These are phyloP conservation scores for Cotesia vestalis DNA, from an alignment of 1,140 invertebrate genomes.

Conservation along the genomic window DNA sequence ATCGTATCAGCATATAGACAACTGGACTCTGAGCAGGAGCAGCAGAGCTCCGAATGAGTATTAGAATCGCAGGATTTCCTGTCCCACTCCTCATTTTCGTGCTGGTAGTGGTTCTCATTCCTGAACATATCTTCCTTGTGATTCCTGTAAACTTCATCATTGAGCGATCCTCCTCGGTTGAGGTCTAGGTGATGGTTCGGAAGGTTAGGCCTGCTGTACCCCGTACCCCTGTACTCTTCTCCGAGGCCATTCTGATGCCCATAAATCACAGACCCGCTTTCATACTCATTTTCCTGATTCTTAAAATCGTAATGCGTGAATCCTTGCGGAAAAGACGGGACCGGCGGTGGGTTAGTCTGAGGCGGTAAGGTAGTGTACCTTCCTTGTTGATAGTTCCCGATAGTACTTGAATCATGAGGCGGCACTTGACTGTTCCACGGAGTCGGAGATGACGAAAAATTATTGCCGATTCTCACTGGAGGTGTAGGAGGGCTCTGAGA, in stretches of 20 bases:
- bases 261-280: slow-evolving; percentile 66
- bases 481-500: slow-evolving; percentile 61
- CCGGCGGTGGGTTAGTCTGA: slow-evolving; percentile 59
- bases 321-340: slow-evolving; percentile 58
- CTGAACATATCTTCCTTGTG: slow-evolving; percentile 58
- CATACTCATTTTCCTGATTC: slow-evolving; percentile 65
- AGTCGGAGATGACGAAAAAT: slow-evolving; percentile 54
- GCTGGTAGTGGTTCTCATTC: slow-evolving; percentile 56
- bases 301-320: slow-evolving; percentile 63
- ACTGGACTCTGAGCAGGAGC: slow-evolving; percentile 64
- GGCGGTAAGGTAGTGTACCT: slow-evolving; percentile 61
- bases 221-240: slow-evolving; percentile 50
- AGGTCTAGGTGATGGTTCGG: slow-evolving; percentile 48
- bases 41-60: slow-evolving; percentile 64
- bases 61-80: slow-evolving; percentile 64
- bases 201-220: slow-evolving; percentile 49
- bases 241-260: slow-evolving; percentile 59
- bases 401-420: slow-evolving; percentile 28
- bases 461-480: slow-evolving; percentile 55
- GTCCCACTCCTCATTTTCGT: slow-evolving; percentile 64
- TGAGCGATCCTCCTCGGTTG: slow-evolving; percentile 47
- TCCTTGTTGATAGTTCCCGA: slow-evolving; percentile 46
- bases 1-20: slow-evolving; percentile 64
- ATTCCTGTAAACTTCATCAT: slow-evolving; percentile 56
- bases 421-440: slow-evolving; percentile 51